A percentile compares a stretch with the other conserved stretches of the same genome.
phyloP scores from a whole-genome alignment of 1,140 invertebrate species.

The Aricia agestis region DNA sequence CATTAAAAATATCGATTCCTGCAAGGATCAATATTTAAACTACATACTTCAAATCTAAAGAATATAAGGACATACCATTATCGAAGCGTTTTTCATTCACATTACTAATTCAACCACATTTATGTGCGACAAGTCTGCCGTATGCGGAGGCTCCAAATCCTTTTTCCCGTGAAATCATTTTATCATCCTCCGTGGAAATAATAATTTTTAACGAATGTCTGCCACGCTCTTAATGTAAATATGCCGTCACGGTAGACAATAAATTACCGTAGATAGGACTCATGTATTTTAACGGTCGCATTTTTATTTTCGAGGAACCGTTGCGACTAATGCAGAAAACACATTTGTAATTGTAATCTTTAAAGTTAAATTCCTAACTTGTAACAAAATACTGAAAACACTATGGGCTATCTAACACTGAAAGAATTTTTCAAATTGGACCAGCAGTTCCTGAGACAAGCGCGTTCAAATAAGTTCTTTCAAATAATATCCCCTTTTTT shows the following conservation, averaged over 20 bases:
- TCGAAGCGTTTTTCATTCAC: neutral
- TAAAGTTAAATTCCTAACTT: no score
- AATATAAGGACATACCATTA: no score
- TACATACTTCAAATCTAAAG: no score
- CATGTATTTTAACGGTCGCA: slow-evolving; percentile 2
- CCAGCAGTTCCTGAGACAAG: no score
- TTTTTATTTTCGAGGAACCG: neutral
- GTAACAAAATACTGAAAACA: no score
- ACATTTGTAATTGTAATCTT: neutral
- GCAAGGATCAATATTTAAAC: no score
- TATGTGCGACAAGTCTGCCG: neutral
- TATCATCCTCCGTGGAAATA: slow-evolving; percentile 6
- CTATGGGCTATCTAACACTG: no score
- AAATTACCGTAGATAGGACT: slow-evolving; percentile 2
- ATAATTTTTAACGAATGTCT: slow-evolving; percentile 9
- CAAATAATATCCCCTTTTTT: no score
- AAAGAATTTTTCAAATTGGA: no score
- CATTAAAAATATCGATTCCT: no score
- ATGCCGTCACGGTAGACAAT: slow-evolving; percentile 6
- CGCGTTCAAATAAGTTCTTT: no score
- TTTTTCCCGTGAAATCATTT: neutral
- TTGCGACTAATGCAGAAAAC: slow-evolving; percentile 1
- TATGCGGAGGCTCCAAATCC: neutral
- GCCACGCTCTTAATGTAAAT: slow-evolving; percentile 3
- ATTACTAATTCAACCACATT: neutral